These are phyloP conservation scores for Caprella mutica DNA, from an alignment of 2,888 invertebrate species.

Conservation along the genomic window DNA sequence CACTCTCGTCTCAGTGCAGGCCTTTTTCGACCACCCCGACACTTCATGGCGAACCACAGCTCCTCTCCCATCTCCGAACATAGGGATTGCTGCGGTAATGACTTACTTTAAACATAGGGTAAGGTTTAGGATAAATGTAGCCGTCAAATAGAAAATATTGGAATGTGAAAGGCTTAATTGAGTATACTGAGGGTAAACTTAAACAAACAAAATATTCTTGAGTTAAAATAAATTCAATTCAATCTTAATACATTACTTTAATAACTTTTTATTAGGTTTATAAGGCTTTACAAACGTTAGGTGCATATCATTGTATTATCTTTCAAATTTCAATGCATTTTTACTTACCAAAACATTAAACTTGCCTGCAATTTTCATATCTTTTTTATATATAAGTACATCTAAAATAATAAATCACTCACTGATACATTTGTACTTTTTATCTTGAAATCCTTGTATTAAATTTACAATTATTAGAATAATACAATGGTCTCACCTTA, in stretches of 20 bases:
- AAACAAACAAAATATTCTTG: no score
- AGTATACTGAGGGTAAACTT: no score
- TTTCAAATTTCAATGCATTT: not conserved
- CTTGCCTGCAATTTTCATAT: no score
- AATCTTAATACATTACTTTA: no score
- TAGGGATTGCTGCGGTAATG: slow-evolving; percentile 40
- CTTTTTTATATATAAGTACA: slow-evolving; percentile 8
- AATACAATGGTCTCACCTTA: no score
- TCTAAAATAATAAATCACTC: not conserved
- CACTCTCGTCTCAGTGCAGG: slow-evolving; percentile 31
- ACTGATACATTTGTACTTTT: not conserved
- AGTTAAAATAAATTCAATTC: not conserved
- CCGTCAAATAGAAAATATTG: not conserved
- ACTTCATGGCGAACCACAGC: slow-evolving; percentile 43
- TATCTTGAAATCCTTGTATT: no score
- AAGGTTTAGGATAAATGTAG: not conserved
- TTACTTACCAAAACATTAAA: not conserved
- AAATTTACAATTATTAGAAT: no score
- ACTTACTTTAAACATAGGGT: not conserved
- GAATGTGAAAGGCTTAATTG: no score
- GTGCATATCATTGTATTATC: no score
- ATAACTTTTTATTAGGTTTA: no score
- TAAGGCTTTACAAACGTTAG: no score
- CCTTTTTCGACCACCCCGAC: slow-evolving; percentile 36
- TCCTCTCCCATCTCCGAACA: slow-evolving; percentile 44